Conservation (phyloP, 2,888 invertebrate genomes). For the Morpho achilles region DNA sequence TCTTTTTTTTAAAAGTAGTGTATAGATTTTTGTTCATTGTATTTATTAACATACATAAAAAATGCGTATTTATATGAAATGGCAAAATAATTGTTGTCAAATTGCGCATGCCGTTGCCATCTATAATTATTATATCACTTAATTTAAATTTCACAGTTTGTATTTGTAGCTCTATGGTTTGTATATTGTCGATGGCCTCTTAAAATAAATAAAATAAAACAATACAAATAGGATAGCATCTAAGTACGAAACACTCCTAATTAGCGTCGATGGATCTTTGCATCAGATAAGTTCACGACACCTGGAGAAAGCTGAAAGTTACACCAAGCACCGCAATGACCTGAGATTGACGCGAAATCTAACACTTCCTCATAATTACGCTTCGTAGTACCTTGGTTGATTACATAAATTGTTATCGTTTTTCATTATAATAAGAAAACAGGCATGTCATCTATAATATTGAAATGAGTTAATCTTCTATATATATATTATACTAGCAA, state of each 20-base stretch:
- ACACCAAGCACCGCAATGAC: slow-evolving; percentile 22
- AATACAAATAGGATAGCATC: slow-evolving; percentile 19
- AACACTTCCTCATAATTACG: slow-evolving; percentile 26
- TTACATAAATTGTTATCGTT: not conserved
- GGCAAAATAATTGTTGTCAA: too few relatives aligned
- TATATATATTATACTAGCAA: too few relatives aligned
- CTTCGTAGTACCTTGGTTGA: slow-evolving; percentile 6
- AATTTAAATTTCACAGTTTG: too few relatives aligned
- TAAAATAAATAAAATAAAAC: not conserved
- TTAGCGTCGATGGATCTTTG: slow-evolving; percentile 26
- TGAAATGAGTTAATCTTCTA: too few relatives aligned
- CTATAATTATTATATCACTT: too few relatives aligned
- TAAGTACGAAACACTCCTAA: slow-evolving; percentile 18
- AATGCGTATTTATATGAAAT: too few relatives aligned
- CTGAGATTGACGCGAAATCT: slow-evolving; percentile 25
- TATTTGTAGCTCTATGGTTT: too few relatives aligned
- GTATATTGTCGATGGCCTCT: too few relatives aligned
- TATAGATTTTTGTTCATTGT: too few relatives aligned
- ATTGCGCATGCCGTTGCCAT: too few relatives aligned
- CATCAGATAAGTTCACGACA: slow-evolving; percentile 32
- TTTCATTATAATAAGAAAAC: not conserved
- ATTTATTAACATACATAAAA: too few relatives aligned
- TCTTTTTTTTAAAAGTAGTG: too few relatives aligned
- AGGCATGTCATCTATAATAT: not conserved
- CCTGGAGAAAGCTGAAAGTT: slow-evolving; percentile 31